Evolutionary conservation across 2,888 invertebrate genomes (phyloP), one percentile per base, ranked within the genome.

Genomic region (Cheilosia grossa): DNA sequence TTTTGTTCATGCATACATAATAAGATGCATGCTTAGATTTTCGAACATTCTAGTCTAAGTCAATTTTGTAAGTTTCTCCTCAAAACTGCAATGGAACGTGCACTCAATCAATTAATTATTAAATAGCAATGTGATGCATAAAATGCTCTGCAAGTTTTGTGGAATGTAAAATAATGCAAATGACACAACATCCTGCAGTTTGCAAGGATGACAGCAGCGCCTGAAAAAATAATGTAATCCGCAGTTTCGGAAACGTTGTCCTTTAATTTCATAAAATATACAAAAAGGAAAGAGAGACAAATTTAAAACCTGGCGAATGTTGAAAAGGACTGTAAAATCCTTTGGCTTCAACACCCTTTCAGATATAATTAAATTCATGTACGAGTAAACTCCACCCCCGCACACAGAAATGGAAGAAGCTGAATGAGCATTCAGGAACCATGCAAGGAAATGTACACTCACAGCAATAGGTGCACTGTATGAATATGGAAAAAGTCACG

Each of bases 401-500:
- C 21, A 42, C 30, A 42, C 30, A 33, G 9, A 30, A 30, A 59
- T 59, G 67, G 53, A 27, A 53, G 30, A 59, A 69, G 67, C 77
- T 67, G 77, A 77, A 69, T 77, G 77, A 77, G 77, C 75, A 59
- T 77, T 77, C 75, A 67, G 58, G 67, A 67, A 67, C 59, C 51
- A 51, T 59, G 27, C 4, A 24, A 77, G 67, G 77, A 77, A 69
- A 69, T 69, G 77, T 77, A 67, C 67, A 67, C 67, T 69, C 61
- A 53, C 24, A 61, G 53, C 53, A 44, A n/a, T 67, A 59, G 75
- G 61, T 61, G 67, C 61, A 77, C 77, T 61, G 61, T 61, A 69
- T 77, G 77, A 77, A 77, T 77, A 67, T 69, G 77, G 67, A 77
- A 69, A 40, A 77, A 61, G 77, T 59, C 77, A 77, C 77, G 77